Percentiles rank a stretch among this genome's conserved stretches.
Evolutionary conservation across 2,797 vertebrate species (phyloP).

Genomic region (Aeoliscus strigatus): DNA sequence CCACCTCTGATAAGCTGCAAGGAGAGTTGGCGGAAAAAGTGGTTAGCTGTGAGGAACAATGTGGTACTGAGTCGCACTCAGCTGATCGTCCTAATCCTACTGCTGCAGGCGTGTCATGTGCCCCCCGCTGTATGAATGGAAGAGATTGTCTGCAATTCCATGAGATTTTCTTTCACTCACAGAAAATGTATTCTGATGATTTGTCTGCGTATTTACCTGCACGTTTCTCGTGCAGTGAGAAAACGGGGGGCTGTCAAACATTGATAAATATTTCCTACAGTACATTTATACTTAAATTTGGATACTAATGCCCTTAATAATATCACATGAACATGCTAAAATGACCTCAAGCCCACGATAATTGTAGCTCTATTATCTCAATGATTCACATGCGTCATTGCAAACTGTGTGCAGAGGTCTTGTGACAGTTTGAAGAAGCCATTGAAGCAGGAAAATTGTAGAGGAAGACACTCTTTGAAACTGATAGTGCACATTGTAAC

Average conservation of each 20-base stretch:
- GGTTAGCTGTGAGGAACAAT: conserved; percentile 71
- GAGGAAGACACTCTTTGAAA: conserved; percentile 15
- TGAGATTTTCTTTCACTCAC: conserved; percentile 57
- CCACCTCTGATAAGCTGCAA: conserved; percentile 62
- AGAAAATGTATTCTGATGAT: conserved; percentile 52
- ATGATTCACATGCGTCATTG: background rate
- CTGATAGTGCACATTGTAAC: conserved; percentile 3
- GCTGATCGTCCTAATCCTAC: conserved; percentile 75
- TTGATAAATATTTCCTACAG: conserved; percentile 12
- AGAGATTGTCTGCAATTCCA: conserved; percentile 66
- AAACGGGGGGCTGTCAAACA: background rate
- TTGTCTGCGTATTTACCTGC: conserved; percentile 30
- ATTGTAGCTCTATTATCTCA: background rate
- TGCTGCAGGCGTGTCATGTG: conserved; percentile 72
- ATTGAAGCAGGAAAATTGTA: conserved; percentile 5
- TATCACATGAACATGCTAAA: too few species aligned
- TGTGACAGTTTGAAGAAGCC: background rate
- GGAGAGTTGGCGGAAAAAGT: conserved; percentile 56
- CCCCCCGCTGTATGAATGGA: conserved; percentile 67
- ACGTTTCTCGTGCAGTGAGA: conserved; percentile 6
- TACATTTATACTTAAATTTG: background rate
- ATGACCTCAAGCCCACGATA: background rate
- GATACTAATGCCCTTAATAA: background rate
- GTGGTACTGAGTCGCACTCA: conserved; percentile 72
- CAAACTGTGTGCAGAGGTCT: conserved; percentile 1